Evolutionary conservation across 2,888 invertebrate species (phyloP), one percentile per base, ranked within the genome.

Genomic region (Acrobasis repandana): DNA sequence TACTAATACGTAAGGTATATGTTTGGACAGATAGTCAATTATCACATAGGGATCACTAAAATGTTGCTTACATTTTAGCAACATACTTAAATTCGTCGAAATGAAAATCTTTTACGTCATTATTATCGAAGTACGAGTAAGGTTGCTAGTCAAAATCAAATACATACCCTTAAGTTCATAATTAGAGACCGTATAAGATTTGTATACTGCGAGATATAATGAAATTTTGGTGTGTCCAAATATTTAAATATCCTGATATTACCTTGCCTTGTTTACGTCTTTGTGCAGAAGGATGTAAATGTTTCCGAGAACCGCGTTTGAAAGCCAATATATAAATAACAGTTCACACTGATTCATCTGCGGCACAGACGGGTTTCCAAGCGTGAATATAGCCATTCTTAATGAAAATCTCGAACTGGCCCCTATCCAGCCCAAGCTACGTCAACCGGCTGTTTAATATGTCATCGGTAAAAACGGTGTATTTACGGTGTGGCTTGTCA

Each of bases 331-430:
- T 49, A 58, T 38, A 58, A 58, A 58, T 58, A 58, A 36, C 49
- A 58, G 15, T 56, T 56, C 47, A 16, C 16, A 15, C 49, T 58
- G 58, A 58, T 38, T 58, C 49, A 58, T 58, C 20, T 18, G 47
- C 20, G 38, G 46, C 20, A 34, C 33, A 16, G 20, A 49, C 54
- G 38, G 36, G 36, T 15, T 48, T 34, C 33, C 15, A 48, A 58
- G 48, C 15, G 57, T 34, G 47, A 47, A 28, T 58, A 47, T 34
- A 47, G 48, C 57, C 51, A 62, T 62, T 63, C 61, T 18, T 20
- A 14, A 54, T 51, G 61, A 50, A 34, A 61, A 62, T 61, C 60
- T 38, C 56, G 50, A 61, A 63, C 65, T 69, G 70, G 69, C 70
- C 59, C 54, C 56, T 61, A 61, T 70, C 69, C 70, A 69, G 65